Evolutionary conservation across 2,113 vertebrate genomes (phyloP).

Genomic region (Bostrychus sinensis): DNA sequence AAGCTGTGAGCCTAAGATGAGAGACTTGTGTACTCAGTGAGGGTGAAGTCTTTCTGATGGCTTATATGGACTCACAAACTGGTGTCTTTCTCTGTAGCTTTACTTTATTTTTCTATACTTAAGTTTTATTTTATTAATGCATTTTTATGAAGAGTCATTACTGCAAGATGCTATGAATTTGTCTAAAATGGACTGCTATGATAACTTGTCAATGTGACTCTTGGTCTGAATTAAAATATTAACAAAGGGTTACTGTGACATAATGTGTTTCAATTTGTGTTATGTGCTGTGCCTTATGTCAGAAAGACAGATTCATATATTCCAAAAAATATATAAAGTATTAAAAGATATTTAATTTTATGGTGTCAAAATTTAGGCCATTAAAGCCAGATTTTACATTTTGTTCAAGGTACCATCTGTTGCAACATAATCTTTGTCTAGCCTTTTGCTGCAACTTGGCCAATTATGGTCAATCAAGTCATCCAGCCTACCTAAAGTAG

Average conservation of each 20-base stretch:
- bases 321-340: no score
- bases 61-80: slow-evolving; percentile 50
- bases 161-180: slow-evolving; percentile 75
- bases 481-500: no score
- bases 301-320: no score
- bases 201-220: slow-evolving; percentile 82
- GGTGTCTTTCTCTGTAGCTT: slow-evolving; percentile 57
- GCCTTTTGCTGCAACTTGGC: no score
- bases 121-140: slow-evolving; percentile 75
- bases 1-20: slow-evolving; percentile 78
- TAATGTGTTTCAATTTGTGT: not conserved
- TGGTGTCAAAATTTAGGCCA: no score
- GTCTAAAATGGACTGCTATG: slow-evolving; percentile 79
- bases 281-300: no score
- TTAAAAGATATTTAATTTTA: no score
- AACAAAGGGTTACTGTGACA: slow-evolving; percentile 12
- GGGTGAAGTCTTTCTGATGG: slow-evolving; percentile 80
- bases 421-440: no score
- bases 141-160: slow-evolving; percentile 75
- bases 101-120: slow-evolving; percentile 64
- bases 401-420: no score
- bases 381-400: no score
- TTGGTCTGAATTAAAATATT: slow-evolving; percentile 71
- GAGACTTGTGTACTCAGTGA: slow-evolving; percentile 65
- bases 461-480: no score